A percentile compares a stretch with the other conserved stretches of the same genome.
phyloP scores from a whole-genome alignment of 1,140 invertebrate genomes.

The Drosophila nikananu region DNA sequence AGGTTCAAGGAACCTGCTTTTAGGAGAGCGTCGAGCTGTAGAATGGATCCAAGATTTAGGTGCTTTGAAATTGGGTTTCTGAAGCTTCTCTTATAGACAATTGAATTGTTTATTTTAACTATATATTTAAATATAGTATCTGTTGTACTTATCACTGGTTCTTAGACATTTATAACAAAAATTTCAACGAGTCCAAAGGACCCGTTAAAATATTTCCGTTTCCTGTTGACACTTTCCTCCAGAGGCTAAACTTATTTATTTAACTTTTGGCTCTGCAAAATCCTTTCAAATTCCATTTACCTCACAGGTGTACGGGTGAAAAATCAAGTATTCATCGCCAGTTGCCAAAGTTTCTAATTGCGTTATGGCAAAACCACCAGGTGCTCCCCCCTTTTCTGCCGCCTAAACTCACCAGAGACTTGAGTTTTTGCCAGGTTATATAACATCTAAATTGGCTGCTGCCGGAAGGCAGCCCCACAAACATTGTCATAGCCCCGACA shows the following conservation, averaged over 20 bases:
- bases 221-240: neutral
- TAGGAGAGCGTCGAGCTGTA: neutral
- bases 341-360: slow-evolving; percentile 4
- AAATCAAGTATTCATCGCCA: slow-evolving; percentile 2
- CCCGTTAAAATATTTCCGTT: neutral
- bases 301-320: neutral
- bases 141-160: too few relatives aligned
- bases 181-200: neutral
- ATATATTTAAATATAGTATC: neutral
- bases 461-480: neutral
- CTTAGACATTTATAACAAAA: too few relatives aligned
- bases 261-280: slow-evolving; percentile 1
- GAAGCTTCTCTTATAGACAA: neutral
- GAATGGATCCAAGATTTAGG: neutral
- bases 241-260: slow-evolving; percentile 12
- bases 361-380: slow-evolving; percentile 4
- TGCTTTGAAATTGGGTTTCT: neutral
- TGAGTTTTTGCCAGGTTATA: slow-evolving; percentile 21
- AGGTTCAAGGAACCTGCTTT: slow-evolving; percentile 3
- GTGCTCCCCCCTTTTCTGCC: neutral
- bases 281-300: slow-evolving; percentile 10
- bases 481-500: slow-evolving; percentile 18
- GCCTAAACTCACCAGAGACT: slow-evolving; percentile 11
- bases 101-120: neutral
- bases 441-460: slow-evolving; percentile 42